A percentile compares a stretch with the other conserved stretches of the same genome.
phyloP scores from a whole-genome alignment of 2,113 vertebrate species.

The Pelecanoides urinatrix region DNA sequence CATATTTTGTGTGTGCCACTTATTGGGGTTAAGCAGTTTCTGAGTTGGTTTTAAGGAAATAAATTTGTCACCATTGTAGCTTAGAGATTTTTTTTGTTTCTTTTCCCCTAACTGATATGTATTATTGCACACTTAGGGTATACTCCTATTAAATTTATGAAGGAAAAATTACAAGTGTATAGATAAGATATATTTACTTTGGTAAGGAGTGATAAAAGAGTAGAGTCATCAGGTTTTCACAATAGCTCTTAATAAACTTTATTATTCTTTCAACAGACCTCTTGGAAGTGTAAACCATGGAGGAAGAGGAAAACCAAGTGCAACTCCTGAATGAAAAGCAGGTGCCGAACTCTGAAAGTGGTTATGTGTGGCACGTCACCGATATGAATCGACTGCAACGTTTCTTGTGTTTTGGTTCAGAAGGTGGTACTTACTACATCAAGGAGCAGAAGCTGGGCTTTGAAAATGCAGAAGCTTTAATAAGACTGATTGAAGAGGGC shows the following conservation, averaged over 20 bases:
- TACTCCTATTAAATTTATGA: background rate
- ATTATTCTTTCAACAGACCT: background rate
- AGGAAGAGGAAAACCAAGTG: conserved; percentile 7
- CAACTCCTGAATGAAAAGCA: conserved; percentile 58
- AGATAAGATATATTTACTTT: background rate
- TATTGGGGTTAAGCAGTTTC: background rate
- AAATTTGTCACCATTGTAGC: background rate
- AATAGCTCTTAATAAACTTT: background rate
- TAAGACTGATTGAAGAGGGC: conserved; percentile 85
- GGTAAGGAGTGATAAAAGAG: background rate
- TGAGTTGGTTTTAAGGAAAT: background rate
- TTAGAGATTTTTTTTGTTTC: background rate
- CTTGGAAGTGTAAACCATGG: conserved; percentile 19
- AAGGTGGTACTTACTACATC: conserved; percentile 79
- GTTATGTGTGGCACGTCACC: conserved; percentile 69
- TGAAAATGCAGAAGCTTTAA: conserved; percentile 75
- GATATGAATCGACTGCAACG: conserved; percentile 80
- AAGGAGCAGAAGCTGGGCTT: conserved; percentile 77
- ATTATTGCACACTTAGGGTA: background rate
- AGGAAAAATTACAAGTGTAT: fast-evolving
- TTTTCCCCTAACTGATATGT: background rate
- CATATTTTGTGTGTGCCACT: background rate
- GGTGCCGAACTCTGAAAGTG: conserved; percentile 55
- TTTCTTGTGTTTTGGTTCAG: conserved; percentile 91
- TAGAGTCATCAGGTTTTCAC: background rate